Percentiles rank a stretch among this genome's conserved stretches.
Conservation (phyloP, 2,888 invertebrate genomes). For the Erannis defoliaria region DNA sequence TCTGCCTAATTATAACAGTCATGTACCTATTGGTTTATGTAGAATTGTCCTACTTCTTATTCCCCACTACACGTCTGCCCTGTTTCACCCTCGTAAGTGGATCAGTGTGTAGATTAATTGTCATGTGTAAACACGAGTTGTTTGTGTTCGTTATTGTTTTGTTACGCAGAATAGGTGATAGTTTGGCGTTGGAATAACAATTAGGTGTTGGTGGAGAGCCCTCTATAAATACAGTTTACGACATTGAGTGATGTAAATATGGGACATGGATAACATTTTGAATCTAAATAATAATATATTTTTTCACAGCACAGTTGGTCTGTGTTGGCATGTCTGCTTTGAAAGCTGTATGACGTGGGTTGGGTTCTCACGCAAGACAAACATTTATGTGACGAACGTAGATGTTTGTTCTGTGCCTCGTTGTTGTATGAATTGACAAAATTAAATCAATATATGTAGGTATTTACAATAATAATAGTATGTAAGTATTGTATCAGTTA, state of each 20-base stretch:
- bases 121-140: constrained; percentile 27
- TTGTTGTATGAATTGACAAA: no score
- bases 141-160: constrained; percentile 30
- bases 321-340: no score
- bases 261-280: not conserved
- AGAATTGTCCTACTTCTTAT: not conserved
- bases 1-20: no score
- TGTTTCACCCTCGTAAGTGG: constrained; percentile 33
- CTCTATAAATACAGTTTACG: constrained; percentile 10
- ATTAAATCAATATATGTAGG: no score
- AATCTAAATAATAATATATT: not conserved
- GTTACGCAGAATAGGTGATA: constrained; percentile 13
- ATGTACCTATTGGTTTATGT: not conserved
- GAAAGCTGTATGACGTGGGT: no score
- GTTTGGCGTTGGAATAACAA: constrained; percentile 17
- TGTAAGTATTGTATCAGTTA: no score
- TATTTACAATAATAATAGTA: no score
- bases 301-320: no score
- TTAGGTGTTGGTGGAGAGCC: constrained; percentile 10
- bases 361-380: no score
- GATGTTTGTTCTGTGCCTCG: no score
- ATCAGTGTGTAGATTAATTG: constrained; percentile 40
- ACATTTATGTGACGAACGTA: no score
- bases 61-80: constrained; percentile 10
- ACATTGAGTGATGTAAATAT: not conserved